Conservation (phyloP, 2,113 vertebrate genomes). For the Phylloscopus trochiloides region DNA sequence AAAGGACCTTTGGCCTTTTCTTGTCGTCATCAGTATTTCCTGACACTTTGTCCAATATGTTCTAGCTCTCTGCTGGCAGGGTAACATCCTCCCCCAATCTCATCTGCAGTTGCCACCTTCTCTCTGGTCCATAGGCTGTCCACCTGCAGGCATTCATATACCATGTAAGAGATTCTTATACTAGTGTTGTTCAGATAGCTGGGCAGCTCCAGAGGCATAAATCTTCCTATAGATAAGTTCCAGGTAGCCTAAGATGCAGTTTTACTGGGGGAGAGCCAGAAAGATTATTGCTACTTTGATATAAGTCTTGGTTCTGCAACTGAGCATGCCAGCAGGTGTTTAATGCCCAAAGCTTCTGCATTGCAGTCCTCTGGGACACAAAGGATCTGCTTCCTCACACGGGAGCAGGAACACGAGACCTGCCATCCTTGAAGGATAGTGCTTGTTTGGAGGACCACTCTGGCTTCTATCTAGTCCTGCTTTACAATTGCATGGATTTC, state of each 20-base stretch:
- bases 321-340: neutral
- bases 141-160: neutral
- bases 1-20: slow-evolving; percentile 4
- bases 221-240: neutral
- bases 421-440: neutral
- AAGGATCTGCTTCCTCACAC: neutral
- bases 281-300: neutral
- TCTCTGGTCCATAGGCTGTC: neutral
- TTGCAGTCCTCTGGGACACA: neutral
- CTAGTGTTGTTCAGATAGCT: neutral
- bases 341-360: neutral
- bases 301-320: neutral
- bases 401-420: neutral
- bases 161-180: neutral
- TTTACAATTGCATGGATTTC: neutral
- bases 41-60: neutral
- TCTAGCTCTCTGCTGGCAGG: neutral
- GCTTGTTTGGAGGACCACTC: neutral
- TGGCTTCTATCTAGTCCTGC: neutral
- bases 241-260: neutral
- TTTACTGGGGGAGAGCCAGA: neutral
- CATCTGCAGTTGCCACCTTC: neutral
- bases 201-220: neutral
- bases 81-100: neutral
- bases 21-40: neutral